Evolutionary conservation across 2,113 vertebrate genomes (phyloP).

Genomic region (Hirundichthys speculiger): DNA sequence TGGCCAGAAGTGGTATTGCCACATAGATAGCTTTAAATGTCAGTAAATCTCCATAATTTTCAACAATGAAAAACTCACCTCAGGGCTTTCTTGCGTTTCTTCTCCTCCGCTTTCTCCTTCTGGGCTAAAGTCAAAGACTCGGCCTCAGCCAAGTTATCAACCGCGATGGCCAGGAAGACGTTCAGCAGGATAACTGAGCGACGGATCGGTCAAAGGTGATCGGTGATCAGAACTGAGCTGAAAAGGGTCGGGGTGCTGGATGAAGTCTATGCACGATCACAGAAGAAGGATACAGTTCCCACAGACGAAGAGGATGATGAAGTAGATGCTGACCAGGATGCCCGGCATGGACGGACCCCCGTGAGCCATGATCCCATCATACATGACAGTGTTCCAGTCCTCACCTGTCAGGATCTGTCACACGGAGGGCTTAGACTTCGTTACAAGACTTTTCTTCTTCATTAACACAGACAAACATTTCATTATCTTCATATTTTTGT

Average conservation of each 20-base stretch:
- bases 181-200: constrained; percentile 90
- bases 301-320: constrained; percentile 91
- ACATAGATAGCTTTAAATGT: no score
- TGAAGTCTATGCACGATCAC: background rate
- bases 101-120: constrained; percentile 92
- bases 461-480: background rate
- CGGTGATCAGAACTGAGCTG: background rate
- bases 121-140: constrained; percentile 93
- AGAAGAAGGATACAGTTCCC: constrained; percentile 91
- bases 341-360: constrained; percentile 89
- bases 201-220: constrained; percentile 69
- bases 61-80: constrained; percentile 83
- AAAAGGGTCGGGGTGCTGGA: background rate
- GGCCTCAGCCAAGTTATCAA: constrained; percentile 92
- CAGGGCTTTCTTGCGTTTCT: constrained; percentile 86
- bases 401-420: constrained; percentile 90
- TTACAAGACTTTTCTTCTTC: background rate
- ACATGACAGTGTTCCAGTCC: constrained; percentile 94
- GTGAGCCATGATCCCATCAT: constrained; percentile 90
- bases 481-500: no score
- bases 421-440: background rate
- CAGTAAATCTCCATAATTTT: no score
- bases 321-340: constrained; percentile 91
- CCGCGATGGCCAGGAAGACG: constrained; percentile 93
- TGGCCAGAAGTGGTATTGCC: no score